Evolutionary conservation across 2,797 vertebrate species (phyloP).

Genomic region (Platalea minor): DNA sequence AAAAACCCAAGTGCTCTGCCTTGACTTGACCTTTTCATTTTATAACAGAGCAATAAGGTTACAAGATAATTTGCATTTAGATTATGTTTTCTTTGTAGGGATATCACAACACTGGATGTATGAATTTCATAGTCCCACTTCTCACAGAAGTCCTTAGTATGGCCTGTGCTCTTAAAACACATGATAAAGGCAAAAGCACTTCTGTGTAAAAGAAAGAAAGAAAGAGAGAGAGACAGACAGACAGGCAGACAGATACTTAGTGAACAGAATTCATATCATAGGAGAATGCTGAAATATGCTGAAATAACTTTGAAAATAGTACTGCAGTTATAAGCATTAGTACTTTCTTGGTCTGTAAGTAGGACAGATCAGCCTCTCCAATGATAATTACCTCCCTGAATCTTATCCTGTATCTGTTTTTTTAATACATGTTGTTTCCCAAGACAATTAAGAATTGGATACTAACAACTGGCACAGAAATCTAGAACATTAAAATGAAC

Average conservation of each 20-base stretch:
- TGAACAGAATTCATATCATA: background rate
- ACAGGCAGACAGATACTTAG: fast-evolving
- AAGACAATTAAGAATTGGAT: background rate
- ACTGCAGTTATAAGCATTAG: background rate
- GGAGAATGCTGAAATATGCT: background rate
- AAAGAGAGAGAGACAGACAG: background rate
- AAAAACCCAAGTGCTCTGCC: background rate
- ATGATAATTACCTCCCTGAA: background rate
- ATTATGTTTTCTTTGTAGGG: conserved; percentile 19
- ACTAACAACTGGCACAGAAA: background rate
- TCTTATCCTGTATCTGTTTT: background rate
- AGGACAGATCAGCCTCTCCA: background rate
- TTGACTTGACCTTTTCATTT: background rate
- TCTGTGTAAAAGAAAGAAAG: background rate
- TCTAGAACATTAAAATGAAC: background rate
- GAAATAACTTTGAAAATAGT: background rate
- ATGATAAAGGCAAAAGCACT: background rate
- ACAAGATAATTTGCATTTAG: conserved; percentile 40
- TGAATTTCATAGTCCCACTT: background rate
- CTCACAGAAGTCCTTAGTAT: background rate
- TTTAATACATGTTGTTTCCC: background rate
- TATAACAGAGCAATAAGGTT: background rate
- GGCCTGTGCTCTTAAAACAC: background rate
- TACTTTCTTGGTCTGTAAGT: background rate
- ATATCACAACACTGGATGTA: background rate